Evolutionary conservation across 2,888 invertebrate species (phyloP), one percentile per base, ranked within the genome.

Genomic region (Enchytraeus crypticus): DNA sequence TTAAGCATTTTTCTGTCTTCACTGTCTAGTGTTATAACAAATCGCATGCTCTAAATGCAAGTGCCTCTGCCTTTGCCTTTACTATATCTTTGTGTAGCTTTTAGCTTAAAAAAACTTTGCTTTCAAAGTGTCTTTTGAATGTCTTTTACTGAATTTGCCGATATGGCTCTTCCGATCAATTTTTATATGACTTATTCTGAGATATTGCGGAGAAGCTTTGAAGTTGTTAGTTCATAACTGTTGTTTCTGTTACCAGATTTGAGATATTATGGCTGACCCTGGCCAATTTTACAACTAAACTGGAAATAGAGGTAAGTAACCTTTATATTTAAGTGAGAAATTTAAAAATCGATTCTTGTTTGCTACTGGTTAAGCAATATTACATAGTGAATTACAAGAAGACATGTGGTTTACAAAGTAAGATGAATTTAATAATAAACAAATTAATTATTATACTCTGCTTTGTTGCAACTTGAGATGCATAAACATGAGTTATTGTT

Each of bases 261-360:
- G 88, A 88, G 72, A 81, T 90, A 53, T 79, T 93, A 26, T 93
- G 92, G 92, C 80, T 90, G 70, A 91, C 92, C 0, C 80, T 93
- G 71, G 88, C 90, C 0, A 90, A 91, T 79, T 85, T 91, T 63
- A 88, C 89, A 76, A 92, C 88, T 70, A 85, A 86, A 62, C 88
- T 91, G 71, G 92, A 92, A 71, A 70, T 78, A 54, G 64, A 64
- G 63, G 66, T 64, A 23, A 47, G 63, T 60, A n/a, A 54, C 8
- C n/a, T 53, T 32, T 14, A 18, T 33, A 1, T 53, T 32, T 21
- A 29, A 3, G 23, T 2, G 4, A 29, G 21, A 21, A 23, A 8
- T 49, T 18, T 11, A 49, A 18, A 49, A 14, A 49, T 43, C 11
- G 11, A 14, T 43, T 43, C 11, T 43, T 43, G 43, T 43, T 14